phyloP scores from a whole-genome alignment of 2,113 vertebrate genomes.

The Girardinichthys multiradiatus region DNA sequence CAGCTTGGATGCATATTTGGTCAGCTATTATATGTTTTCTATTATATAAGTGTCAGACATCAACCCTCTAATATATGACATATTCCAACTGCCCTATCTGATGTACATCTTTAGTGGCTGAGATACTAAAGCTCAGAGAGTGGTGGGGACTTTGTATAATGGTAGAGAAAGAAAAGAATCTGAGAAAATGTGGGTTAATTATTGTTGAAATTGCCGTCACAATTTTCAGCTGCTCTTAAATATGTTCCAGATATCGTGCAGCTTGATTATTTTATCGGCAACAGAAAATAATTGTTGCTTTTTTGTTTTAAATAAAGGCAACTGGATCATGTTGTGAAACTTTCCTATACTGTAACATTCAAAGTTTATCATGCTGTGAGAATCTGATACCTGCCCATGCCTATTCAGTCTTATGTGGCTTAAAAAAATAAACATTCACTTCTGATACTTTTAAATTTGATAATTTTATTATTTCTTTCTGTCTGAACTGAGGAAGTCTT shows the following conservation, averaged over 20 bases:
- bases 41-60: too few species aligned
- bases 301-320: not conserved
- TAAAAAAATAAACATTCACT: not conserved
- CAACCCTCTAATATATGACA: too few species aligned
- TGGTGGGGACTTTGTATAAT: not conserved
- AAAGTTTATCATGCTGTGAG: not conserved
- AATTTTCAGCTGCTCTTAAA: too few species aligned
- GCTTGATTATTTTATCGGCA: not conserved
- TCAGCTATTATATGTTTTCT: too few species aligned
- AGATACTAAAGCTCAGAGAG: not conserved
- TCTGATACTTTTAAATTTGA: not conserved
- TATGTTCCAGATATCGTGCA: not conserved
- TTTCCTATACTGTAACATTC: not conserved
- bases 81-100: too few species aligned
- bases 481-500: slow-evolving; percentile 11
- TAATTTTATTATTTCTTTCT: not conserved
- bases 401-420: not conserved
- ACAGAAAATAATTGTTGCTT: not conserved
- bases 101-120: not conserved
- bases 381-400: not conserved
- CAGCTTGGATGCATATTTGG: too few species aligned
- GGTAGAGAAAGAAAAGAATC: too few species aligned
- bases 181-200: too few species aligned
- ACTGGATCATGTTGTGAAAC: not conserved
- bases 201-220: too few species aligned